Percentiles rank a stretch among this genome's conserved stretches.
Conservation (phyloP, 37 sponge, comb jelly and placozoan species). For the Aplysina aerophoba region DNA sequence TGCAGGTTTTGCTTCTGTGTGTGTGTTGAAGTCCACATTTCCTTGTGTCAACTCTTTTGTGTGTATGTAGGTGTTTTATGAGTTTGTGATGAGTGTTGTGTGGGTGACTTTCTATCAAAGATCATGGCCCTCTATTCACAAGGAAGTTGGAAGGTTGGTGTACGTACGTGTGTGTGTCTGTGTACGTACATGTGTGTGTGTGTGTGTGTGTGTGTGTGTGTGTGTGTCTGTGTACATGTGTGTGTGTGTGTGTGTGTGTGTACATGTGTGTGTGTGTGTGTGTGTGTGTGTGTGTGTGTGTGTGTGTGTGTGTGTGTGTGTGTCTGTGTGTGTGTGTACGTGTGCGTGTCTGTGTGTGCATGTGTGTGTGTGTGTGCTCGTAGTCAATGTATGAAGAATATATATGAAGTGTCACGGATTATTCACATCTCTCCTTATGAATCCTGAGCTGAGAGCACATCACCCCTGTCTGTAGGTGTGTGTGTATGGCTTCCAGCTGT, state of each 20-base stretch:
- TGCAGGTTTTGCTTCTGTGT: background rate
- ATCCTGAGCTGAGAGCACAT: no score
- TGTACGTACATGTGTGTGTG: constrained; percentile 25
- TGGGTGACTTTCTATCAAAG: constrained; percentile 69
- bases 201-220: constrained; percentile 22
- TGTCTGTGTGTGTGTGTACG: constrained; percentile 20
- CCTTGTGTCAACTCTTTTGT: background rate
- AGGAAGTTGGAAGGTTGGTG: constrained; percentile 68
- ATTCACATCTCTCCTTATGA: no score
- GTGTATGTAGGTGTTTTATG: constrained; percentile 62
- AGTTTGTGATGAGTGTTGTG: constrained; percentile 54
- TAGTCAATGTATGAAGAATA: background rate
- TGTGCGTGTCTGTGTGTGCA: constrained; percentile 3
- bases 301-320: constrained; percentile 15
- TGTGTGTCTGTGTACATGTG: constrained; percentile 22
- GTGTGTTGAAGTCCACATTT: background rate
- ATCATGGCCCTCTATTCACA: constrained; percentile 61
- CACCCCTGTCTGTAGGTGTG: no score
- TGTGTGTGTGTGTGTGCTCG: constrained; percentile 1
- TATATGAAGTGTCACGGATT: no score
- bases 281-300: constrained; percentile 10
- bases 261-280: background rate
- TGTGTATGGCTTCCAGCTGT: no score
- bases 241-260: constrained; percentile 18
- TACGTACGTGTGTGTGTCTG: no score